Evolutionary conservation across 1,140 invertebrate genomes (phyloP).

Genomic region (Lasioglossum albipes): DNA sequence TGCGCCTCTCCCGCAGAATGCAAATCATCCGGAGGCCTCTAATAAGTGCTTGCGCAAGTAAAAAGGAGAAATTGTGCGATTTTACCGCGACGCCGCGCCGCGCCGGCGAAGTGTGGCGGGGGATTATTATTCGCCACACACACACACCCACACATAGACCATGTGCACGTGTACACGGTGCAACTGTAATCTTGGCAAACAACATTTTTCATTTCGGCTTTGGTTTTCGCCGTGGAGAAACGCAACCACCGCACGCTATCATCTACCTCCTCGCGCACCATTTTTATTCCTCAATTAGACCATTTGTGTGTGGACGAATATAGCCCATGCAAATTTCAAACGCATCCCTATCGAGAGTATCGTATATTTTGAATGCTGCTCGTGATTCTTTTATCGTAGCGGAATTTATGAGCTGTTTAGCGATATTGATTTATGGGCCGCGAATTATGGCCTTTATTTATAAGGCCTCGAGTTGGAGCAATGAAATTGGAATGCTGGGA

Average conservation of each 20-base stretch:
- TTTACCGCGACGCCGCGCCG: neutral
- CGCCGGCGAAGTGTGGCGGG: neutral
- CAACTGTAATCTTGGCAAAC: constrained; percentile 34
- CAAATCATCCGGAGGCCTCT: constrained; percentile 54
- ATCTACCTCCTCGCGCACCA: too few species aligned
- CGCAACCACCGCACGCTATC: constrained; percentile 11
- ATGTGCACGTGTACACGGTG: neutral
- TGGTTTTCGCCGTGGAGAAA: constrained; percentile 27
- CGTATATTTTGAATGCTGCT: too few species aligned
- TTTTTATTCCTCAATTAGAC: neutral
- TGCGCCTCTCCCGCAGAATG: constrained; percentile 64
- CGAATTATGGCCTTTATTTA: too few species aligned
- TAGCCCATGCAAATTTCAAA: too few species aligned
- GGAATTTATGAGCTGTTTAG: too few species aligned
- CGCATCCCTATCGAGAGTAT: too few species aligned
- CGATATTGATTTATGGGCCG: too few species aligned
- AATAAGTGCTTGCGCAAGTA: constrained; percentile 45
- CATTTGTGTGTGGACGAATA: neutral
- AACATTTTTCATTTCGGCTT: constrained; percentile 46
- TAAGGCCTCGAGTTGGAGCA: too few species aligned
- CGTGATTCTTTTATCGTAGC: too few species aligned
- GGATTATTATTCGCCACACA: constrained; percentile 21
- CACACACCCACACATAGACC: neutral
- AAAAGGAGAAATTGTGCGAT: constrained; percentile 47
- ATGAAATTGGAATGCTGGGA: too few species aligned